Evolutionary conservation across 2,888 invertebrate species (phyloP).

Genomic region (Dasypolia templi): DNA sequence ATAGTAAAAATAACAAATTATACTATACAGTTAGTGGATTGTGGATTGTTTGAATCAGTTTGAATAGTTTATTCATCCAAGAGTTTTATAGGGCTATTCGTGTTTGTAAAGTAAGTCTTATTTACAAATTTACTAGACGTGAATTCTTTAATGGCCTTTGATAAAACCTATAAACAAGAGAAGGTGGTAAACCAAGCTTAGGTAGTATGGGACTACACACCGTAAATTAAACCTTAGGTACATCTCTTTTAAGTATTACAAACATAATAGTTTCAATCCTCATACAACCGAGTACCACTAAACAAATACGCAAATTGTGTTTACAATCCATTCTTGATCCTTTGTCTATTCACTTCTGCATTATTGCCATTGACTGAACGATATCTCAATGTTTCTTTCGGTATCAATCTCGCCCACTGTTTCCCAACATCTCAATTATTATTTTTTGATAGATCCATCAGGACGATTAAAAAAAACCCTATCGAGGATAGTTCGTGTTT

Average conservation of each 20-base stretch:
- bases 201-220: no score
- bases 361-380: slow-evolving; percentile 23
- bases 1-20: no score
- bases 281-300: background rate
- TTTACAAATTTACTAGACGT: no score
- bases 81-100: no score
- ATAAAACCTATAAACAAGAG: no score
- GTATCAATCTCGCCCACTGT: slow-evolving; percentile 65
- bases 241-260: background rate
- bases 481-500: slow-evolving; percentile 59
- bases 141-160: no score
- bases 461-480: slow-evolving; percentile 57
- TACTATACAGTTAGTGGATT: no score
- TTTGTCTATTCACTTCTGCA: slow-evolving; percentile 40
- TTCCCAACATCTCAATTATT: slow-evolving; percentile 66
- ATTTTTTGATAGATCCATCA: slow-evolving; percentile 56
- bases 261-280: background rate
- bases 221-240: slow-evolving; percentile 7
- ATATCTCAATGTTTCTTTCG: slow-evolving; percentile 64
- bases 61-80: no score
- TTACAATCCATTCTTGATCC: slow-evolving; percentile 21
- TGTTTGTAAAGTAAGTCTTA: no score
- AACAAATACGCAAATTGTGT: background rate
- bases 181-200: background rate
- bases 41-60: no score